Base-by-base conservation (phyloP, 2,888 invertebrate species). In the Meloe dianella region DNA sequence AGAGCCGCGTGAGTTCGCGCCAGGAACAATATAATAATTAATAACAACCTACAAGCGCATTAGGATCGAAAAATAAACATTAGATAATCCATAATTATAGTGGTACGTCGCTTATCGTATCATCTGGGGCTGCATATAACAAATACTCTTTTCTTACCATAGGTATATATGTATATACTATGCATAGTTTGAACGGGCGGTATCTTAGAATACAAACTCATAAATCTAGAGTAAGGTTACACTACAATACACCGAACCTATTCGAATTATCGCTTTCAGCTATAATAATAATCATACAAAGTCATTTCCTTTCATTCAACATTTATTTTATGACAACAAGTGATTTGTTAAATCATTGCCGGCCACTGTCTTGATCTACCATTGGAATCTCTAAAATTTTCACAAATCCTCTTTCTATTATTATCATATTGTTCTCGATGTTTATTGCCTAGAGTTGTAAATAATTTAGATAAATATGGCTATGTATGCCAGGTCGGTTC, bases 21-120 rank as follows among this genome's bases (percentile, higher is more conserved):
- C 79, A 77, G 74, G 76, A 81, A 81, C 81, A 82, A 81, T 81
- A 81, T 81, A 79, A 79, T 80, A 81, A 82, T 82, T 82, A 82
- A 82, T 81, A 79, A 77, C 77, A 75, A 73, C 78, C 78, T 78
- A 78, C 79, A 72, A 75, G 76, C 74, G 76, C 77, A 81, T 81
- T 80, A 81, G 81, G 76, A 78, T 78, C 79, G 77, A 81, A 82
- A 82, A 82, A 80, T 81, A 81, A 82, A 81, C 80, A 81, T 80
- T 80, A 79, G 81, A 81, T 81, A 80, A 81, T 79, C 79, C 75
- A 75, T 82, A 82, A 82, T 82, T 82, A 82, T 80, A 82, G 66
- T 71, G 73, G 73, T 67, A 71, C 70, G 61, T 66, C 64, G 73
- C 72, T 77, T 77, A 78, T 78, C 78, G 71, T 67, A 65, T 68